Evolutionary conservation across 1,140 invertebrate species (phyloP).

Genomic region (Olivierus martensii): DNA sequence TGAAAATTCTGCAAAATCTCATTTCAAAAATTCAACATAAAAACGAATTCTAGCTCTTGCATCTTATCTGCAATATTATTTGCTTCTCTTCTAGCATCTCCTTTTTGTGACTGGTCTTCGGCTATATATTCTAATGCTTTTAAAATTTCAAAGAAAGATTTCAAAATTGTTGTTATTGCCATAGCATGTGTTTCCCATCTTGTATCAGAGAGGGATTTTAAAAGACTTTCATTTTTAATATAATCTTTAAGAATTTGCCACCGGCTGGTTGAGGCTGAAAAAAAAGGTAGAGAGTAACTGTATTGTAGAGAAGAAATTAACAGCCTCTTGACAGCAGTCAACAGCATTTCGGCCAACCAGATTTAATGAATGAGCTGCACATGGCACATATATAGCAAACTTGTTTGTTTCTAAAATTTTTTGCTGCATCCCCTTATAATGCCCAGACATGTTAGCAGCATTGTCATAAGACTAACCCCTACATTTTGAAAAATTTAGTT

Average conservation of each 20-base stretch:
- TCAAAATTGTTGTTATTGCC: constrained; percentile 11
- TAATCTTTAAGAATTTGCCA: constrained; percentile 11
- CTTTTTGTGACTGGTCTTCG: constrained; percentile 11
- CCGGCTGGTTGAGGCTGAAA: constrained; percentile 14
- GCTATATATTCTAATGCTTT: constrained; percentile 6
- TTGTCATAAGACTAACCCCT: no score
- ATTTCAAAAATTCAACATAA: not conserved
- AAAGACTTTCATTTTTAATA: constrained; percentile 2
- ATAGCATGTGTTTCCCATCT: constrained; percentile 12
- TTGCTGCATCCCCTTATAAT: no score
- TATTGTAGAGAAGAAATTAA: no score
- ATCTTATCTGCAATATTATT: constrained; percentile 14
- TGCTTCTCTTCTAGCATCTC: constrained; percentile 10
- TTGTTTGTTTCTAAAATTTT: no score
- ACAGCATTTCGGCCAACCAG: no score
- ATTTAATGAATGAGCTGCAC: no score
- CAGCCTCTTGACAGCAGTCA: no score
- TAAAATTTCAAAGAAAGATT: constrained; percentile 10
- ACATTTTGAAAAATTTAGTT: no score
- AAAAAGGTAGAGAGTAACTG: no score
- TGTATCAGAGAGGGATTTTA: constrained; percentile 13
- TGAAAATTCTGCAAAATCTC: no score
- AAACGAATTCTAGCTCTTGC: constrained; percentile 21
- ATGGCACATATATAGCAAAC: no score
- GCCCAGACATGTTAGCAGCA: no score